Base-by-base conservation (phyloP, 1,140 invertebrate genomes). In the Aphidius gifuensis region DNA sequence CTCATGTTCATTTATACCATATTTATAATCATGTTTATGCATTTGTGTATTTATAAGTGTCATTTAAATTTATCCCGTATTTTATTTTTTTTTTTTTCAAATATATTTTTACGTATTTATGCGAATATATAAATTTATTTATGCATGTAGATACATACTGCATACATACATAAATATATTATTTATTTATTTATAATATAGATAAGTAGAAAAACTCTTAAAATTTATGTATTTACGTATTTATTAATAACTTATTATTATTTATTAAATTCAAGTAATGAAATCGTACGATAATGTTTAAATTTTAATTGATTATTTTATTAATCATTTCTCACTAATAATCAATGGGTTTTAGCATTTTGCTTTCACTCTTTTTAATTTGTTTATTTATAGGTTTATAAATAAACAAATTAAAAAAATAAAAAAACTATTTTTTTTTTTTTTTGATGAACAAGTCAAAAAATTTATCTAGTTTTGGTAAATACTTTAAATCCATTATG, bases 181-280 rank as follows among this genome's bases (percentile, higher is more conserved):
- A 16, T 49, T 11, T 49, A 49, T 49, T 16, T 49, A 49, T 39
- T 53, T 53, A 53, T 61, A 69, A 71, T 73, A 74, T 75, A 75
- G 71, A 74, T 76, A 76, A 75, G 75, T 77, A 78, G 74, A 78
- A 79, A 79, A 79, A 77, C 68, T 64, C 68, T 66, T 70, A 66
- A 60, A 60, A 62, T 56, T 68, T 64, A 63, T 64, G 49, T 68
- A 62, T 63, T 65, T 66, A 70, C 59, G 64, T 61, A 47, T 69
- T 40, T 45, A 56, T 58, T 9, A 38, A 54, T 46, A 23, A 51
- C 48, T 54, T 55, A 11, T 61, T 54, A 47, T 61, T 64, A 40
- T 63, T 60, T 66, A 66, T 61, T 68, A 65, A 69, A 71, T 71
- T 67, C 60, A 67, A 67, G 58, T 67, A 64, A 68, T 71, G 66